Conservation (phyloP, 2,113 vertebrate genomes). For the Callipepla squamata region DNA sequence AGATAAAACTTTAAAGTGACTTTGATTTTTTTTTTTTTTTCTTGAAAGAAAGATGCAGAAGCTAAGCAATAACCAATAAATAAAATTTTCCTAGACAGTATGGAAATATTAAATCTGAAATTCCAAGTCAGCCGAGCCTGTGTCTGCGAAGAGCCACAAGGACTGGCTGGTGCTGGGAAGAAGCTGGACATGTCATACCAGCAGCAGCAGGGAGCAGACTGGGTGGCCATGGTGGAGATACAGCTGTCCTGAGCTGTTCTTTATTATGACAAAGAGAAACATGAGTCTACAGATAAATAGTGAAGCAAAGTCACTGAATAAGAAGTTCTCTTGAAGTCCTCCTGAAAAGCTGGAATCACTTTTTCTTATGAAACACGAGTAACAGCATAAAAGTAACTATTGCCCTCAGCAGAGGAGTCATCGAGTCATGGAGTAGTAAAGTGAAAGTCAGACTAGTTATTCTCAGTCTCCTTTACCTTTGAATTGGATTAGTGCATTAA, state of each 20-base stretch:
- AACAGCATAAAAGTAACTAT: neutral
- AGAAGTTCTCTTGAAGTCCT: neutral
- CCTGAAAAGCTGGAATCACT: neutral
- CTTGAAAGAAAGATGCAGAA: neutral
- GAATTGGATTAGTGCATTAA: neutral
- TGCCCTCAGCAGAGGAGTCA: neutral
- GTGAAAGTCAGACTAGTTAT: neutral
- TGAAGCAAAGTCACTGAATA: neutral
- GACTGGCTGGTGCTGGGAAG: neutral
- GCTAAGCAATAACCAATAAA: neutral
- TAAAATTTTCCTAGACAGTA: neutral
- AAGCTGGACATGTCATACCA: fast-evolving
- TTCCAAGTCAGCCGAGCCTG: neutral
- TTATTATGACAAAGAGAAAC: neutral
- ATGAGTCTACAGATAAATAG: neutral
- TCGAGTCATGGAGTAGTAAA: neutral
- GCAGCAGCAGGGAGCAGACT: neutral
- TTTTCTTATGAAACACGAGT: neutral
- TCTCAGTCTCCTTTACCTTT: neutral
- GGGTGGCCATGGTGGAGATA: too few species aligned
- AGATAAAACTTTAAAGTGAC: neutral
- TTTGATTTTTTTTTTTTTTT: neutral
- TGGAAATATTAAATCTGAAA: neutral
- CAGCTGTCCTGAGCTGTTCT: neutral
- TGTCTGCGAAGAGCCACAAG: neutral